Evolutionary conservation across 2,797 vertebrate genomes (phyloP).

Genomic region (Xiphophorus birchmanni): DNA sequence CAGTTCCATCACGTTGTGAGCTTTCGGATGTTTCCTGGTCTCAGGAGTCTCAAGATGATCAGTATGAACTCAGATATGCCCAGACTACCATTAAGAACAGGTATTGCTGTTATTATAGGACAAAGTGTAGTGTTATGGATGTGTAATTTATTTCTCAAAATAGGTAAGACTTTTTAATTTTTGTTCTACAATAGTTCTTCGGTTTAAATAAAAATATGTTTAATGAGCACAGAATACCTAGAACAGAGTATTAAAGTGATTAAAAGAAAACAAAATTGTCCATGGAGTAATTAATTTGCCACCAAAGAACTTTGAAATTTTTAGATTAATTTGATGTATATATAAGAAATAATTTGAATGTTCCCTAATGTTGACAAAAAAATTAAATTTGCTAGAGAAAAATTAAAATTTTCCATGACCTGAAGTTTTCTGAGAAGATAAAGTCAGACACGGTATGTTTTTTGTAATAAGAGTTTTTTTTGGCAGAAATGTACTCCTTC

Average conservation of each 20-base stretch:
- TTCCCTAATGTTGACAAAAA: background rate
- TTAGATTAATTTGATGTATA: background rate
- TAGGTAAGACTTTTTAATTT: background rate
- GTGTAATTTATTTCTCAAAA: background rate
- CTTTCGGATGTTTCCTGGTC: constrained; percentile 79
- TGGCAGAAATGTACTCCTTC: background rate
- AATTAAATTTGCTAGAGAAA: background rate
- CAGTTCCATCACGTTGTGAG: constrained; percentile 69
- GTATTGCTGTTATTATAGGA: constrained; percentile 58
- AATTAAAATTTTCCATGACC: background rate
- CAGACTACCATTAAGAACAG: constrained; percentile 82
- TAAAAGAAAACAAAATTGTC: background rate
- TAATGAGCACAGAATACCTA: background rate
- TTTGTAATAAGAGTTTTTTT: background rate
- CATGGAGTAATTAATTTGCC: background rate
- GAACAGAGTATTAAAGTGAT: background rate
- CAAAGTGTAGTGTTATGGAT: background rate
- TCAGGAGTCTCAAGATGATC: constrained; percentile 75
- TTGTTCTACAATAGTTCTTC: background rate
- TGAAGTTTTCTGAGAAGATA: background rate
- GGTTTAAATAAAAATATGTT: background rate
- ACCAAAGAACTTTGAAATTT: background rate
- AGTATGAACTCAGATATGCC: constrained; percentile 75
- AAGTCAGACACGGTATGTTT: background rate
- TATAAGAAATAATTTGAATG: background rate